Evolutionary conservation across 2,888 invertebrate genomes (phyloP).

Genomic region (Elegia similella): DNA sequence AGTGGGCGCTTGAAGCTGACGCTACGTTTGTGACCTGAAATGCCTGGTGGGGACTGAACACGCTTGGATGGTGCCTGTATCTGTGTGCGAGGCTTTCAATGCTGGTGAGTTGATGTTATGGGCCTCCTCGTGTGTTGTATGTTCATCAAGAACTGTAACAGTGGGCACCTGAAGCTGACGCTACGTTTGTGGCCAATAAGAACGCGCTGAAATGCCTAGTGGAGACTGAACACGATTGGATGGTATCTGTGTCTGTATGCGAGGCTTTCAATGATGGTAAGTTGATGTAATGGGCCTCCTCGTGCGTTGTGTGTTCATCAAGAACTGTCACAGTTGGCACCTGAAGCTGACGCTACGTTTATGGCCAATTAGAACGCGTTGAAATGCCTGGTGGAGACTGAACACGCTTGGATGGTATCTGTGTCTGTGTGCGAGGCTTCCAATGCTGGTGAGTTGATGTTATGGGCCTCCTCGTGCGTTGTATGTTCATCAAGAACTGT

Average conservation of each 20-base stretch:
- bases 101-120: slow-evolving; percentile 34
- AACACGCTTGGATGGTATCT: slow-evolving; percentile 51
- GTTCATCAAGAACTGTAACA: slow-evolving; percentile 53
- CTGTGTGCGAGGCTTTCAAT: slow-evolving; percentile 41
- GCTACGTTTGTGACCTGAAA: slow-evolving; percentile 38
- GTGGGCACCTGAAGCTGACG: slow-evolving; percentile 41
- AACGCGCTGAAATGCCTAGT: slow-evolving; percentile 51
- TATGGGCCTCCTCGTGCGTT: too few relatives aligned
- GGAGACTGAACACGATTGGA: slow-evolving; percentile 47
- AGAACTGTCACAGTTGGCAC: slow-evolving; percentile 50
- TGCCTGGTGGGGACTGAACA: slow-evolving; percentile 47
- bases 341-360: slow-evolving; percentile 34
- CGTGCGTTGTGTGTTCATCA: too few relatives aligned
- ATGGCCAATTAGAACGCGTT: slow-evolving; percentile 39
- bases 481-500: slow-evolving; percentile 53
- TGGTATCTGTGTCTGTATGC: slow-evolving; percentile 52
- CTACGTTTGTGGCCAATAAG: slow-evolving; percentile 47
- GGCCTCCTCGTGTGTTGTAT: too few relatives aligned
- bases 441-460: slow-evolving; percentile 34
- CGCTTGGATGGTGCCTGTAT: slow-evolving; percentile 51
- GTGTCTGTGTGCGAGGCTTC: slow-evolving; percentile 45
- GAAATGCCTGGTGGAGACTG: slow-evolving; percentile 45
- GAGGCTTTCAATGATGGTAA: slow-evolving; percentile 39
- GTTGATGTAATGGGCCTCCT: not conserved
- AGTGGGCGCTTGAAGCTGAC: slow-evolving; percentile 42